Percentiles rank a stretch among this genome's conserved stretches.
phyloP scores from a whole-genome alignment of 1,140 invertebrate species.

The Holcopasites calliopsidis region DNA sequence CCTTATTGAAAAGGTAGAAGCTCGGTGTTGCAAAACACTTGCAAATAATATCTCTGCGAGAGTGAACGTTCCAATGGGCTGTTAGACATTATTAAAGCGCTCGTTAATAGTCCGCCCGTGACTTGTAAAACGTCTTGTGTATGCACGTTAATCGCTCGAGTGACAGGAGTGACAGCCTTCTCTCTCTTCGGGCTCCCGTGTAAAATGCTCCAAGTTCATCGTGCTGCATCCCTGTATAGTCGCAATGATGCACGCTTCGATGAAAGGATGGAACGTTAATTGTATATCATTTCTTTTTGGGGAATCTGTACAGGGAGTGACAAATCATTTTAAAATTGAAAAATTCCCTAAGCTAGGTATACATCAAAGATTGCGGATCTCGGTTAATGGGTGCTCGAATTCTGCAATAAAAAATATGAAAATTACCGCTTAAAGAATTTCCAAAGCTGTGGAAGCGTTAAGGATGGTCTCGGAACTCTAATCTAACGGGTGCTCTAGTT shows the following conservation, averaged over 20 bases:
- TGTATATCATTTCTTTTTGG: neutral
- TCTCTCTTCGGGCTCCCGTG: conserved; percentile 13
- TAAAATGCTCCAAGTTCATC: conserved; percentile 26
- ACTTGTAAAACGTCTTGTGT: neutral
- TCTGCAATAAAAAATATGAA: no score
- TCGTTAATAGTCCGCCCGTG: conserved; percentile 3
- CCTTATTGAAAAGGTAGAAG: neutral
- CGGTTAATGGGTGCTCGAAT: no score
- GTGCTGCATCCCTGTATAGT: neutral
- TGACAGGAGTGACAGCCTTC: conserved; percentile 30
- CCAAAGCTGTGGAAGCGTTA: no score
- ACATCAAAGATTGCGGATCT: no score
- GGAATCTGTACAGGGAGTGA: no score
- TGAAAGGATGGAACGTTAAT: neutral
- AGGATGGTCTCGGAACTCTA: no score
- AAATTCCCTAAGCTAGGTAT: no score
- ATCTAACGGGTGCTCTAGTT: no score
- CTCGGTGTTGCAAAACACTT: neutral
- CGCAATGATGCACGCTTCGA: neutral
- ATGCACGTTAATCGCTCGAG: conserved; percentile 14
- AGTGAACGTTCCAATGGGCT: neutral
- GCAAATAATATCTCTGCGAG: conserved; percentile 14
- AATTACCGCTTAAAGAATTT: no score
- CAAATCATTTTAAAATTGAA: no score
- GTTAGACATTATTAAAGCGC: neutral